Conservation (phyloP, 2,113 vertebrate species). For the Rousettus leschenaultii region DNA sequence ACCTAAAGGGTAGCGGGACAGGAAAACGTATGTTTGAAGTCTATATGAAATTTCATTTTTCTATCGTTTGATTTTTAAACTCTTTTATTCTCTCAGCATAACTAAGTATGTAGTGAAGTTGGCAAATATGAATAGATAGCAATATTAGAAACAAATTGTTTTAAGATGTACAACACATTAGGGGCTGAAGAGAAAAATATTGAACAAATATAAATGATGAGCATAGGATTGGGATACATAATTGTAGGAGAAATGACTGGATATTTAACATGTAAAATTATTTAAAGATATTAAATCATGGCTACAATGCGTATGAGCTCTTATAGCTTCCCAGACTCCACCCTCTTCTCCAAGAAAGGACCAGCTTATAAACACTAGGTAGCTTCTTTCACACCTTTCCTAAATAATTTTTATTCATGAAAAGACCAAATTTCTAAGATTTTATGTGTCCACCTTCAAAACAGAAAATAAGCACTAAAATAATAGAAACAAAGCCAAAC, state of each 20-base stretch:
- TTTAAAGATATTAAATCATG: not conserved
- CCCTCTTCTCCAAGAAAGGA: not conserved
- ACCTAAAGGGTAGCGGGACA: not conserved
- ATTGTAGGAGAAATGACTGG: fast-evolving
- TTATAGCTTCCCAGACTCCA: not conserved
- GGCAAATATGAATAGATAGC: not conserved
- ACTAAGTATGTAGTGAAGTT: not conserved
- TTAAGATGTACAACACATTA: not conserved
- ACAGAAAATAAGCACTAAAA: conserved; percentile 63
- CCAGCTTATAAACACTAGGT: not conserved
- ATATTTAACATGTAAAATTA: not conserved
- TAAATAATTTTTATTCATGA: not conserved
- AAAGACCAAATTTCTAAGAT: not conserved
- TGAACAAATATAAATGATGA: not conserved
- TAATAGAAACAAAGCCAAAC: conserved; percentile 54
- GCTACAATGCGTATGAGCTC: not conserved
- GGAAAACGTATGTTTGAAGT: not conserved
- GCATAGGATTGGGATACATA: not conserved
- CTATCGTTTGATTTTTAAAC: not conserved
- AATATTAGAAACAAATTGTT: not conserved
- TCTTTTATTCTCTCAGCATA: not conserved
- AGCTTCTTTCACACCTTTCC: not conserved
- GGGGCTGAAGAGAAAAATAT: not conserved
- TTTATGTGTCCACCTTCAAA: conserved; percentile 35
- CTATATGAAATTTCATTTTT: not conserved